These are phyloP conservation scores for Scatophagus argus DNA, from an alignment of 2,113 vertebrate species.

Conservation along the genomic window DNA sequence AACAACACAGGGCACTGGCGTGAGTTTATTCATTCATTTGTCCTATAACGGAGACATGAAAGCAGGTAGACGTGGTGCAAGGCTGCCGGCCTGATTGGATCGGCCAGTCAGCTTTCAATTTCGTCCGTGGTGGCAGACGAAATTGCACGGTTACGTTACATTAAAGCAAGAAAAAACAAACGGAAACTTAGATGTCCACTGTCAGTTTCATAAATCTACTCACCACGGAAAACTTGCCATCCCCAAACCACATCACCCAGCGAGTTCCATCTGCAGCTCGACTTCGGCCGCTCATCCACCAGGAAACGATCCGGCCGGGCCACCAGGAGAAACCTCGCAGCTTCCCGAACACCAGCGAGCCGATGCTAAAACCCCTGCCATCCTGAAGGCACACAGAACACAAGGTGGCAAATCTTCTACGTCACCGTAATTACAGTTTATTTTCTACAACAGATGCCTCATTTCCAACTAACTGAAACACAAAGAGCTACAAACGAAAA, in stretches of 20 bases:
- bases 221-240: conserved; percentile 97
- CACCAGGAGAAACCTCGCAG: conserved; percentile 98
- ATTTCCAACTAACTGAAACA: too few relatives aligned
- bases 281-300: conserved; percentile 97
- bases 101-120: too few relatives aligned
- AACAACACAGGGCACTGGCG: too few relatives aligned
- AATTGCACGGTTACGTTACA: too few relatives aligned
- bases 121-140: too few relatives aligned
- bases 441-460: too few relatives aligned
- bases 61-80: too few relatives aligned
- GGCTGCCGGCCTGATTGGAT: too few relatives aligned
- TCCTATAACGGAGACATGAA: too few relatives aligned
- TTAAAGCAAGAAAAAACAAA: too few relatives aligned
- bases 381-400: conserved; percentile 82
- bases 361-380: conserved; percentile 92
- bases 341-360: conserved; percentile 95
- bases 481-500: background rate
- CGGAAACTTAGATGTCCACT: too few relatives aligned
- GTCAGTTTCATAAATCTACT: conserved; percentile 53
- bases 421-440: background rate
- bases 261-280: conserved; percentile 95
- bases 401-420: background rate
- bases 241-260: conserved; percentile 99
- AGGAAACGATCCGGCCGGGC: conserved; percentile 98
- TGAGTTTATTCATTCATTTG: too few relatives aligned